Conservation (phyloP, 2,888 invertebrate genomes). For the Julus scandinavius region DNA sequence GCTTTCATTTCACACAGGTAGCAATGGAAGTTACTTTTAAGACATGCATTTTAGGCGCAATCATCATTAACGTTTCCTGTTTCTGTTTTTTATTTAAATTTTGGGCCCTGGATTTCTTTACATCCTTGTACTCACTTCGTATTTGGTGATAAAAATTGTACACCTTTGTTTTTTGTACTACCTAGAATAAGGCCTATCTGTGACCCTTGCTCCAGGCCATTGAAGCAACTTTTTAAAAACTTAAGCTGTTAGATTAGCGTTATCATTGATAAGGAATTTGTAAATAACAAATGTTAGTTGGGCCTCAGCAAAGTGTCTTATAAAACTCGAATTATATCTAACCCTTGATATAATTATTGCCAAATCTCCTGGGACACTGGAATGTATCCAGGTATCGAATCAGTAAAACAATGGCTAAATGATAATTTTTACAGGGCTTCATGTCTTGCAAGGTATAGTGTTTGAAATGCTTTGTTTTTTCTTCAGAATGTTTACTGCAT, state of each 20-base stretch:
- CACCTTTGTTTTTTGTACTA: constrained; percentile 6
- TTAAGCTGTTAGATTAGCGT: background rate
- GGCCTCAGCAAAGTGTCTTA: background rate
- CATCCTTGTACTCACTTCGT: constrained; percentile 24
- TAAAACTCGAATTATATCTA: background rate
- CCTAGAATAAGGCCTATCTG: background rate
- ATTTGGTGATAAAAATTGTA: background rate
- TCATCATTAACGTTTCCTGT: constrained; percentile 33
- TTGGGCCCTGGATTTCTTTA: background rate
- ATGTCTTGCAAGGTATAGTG: no score
- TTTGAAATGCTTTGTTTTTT: no score
- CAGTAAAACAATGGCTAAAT: background rate
- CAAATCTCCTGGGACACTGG: background rate
- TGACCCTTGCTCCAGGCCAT: constrained; percentile 6
- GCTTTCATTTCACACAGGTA: background rate
- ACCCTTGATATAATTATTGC: constrained; percentile 11
- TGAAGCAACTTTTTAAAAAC: background rate
- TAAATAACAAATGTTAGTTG: background rate
- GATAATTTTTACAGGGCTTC: background rate
- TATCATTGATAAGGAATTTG: constrained; percentile 11
- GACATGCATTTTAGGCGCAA: background rate
- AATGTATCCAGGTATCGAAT: background rate
- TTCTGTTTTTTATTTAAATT: background rate
- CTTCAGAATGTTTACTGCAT: no score
- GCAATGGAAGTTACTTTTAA: background rate